Base-by-base conservation (phyloP, 2,797 vertebrate genomes). In the Onychomys torridus region DNA sequence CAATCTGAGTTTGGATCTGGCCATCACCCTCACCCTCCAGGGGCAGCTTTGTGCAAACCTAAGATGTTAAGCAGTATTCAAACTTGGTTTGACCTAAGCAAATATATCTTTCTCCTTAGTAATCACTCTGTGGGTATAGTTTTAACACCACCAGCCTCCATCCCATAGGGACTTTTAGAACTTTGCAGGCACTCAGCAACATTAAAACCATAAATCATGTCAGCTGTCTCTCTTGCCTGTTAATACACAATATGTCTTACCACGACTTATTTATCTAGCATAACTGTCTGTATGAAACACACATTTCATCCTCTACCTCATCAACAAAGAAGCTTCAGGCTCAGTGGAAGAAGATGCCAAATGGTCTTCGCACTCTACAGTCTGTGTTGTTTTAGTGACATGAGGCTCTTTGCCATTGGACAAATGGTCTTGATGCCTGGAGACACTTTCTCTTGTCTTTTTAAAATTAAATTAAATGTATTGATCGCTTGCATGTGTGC, bases 11-110 rank as follows among this genome's bases (percentile, higher is more conserved):
- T 92, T 87, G 25, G 55, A 69, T 29, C 0, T 2, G 73, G 67
- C 89, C 61, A 82, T 97, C 93, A 63, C 46, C 29, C 59, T 57
- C n/a, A 34, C 16, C 90, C 91, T 78, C 81, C 63, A 55, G 61
- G 69, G 40, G 83, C 27, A 69, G 77, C 67, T 97, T 96, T 92
- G 83, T 97, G 94, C 83, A 89, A n/a, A 81, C 89, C 78, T 96
- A 89, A 91, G 73, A 96, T 32, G 65, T 82, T 71, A 23, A 92
- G 61, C 91, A 69, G 21, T 76, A 29, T 84, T 96, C 78, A 91
- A 73, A 93, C 77, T 63, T 4, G 0, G 17, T 78, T 76, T 91
- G 40, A 90, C 34, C 55, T 37, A 55, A 85, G 86, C 79, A 93
- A 85, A 76, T 37, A 55, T 76, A 84, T 76, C 46, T 84, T 95